Evolutionary conservation across 2,888 invertebrate species (phyloP).

Genomic region (Hypselothyrea guttata): DNA sequence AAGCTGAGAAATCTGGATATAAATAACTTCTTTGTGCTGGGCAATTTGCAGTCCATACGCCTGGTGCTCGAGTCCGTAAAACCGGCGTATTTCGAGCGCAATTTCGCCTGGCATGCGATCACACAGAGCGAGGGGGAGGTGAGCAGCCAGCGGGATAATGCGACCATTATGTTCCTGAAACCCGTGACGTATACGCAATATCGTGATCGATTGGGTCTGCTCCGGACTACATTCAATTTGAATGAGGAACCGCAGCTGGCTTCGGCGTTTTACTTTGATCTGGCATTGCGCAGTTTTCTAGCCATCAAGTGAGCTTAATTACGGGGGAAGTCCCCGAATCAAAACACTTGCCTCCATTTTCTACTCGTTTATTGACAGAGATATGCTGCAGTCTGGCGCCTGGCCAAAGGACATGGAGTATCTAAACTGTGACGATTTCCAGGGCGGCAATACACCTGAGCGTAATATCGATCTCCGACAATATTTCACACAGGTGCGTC

Average conservation of each 20-base stretch:
- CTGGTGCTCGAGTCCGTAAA: slow-evolving; percentile 87
- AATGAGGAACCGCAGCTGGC: slow-evolving; percentile 88
- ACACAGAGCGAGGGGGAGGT: slow-evolving; percentile 89
- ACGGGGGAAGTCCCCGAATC: neutral
- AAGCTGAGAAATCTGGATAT: slow-evolving; percentile 91
- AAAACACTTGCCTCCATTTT: neutral
- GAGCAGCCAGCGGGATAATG: slow-evolving; percentile 89
- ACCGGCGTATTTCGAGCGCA: slow-evolving; percentile 90
- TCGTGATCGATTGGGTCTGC: slow-evolving; percentile 87
- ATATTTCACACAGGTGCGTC: slow-evolving; percentile 86
- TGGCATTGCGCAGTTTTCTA: slow-evolving; percentile 88
- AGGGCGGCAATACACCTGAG: slow-evolving; percentile 89
- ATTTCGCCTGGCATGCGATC: slow-evolving; percentile 94
- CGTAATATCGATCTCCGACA: slow-evolving; percentile 88
- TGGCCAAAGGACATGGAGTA: slow-evolving; percentile 90
- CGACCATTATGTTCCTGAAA: slow-evolving; percentile 88
- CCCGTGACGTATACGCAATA: slow-evolving; percentile 88
- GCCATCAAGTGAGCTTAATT: slow-evolving; percentile 86
- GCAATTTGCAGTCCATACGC: slow-evolving; percentile 88
- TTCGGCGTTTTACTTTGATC: slow-evolving; percentile 94
- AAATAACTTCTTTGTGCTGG: slow-evolving; percentile 94
- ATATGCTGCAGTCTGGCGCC: slow-evolving; percentile 87
- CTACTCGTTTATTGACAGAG: slow-evolving; percentile 82
- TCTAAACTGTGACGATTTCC: slow-evolving; percentile 90
- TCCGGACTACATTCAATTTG: slow-evolving; percentile 88